Evolutionary conservation across 2,888 invertebrate species (phyloP).

Genomic region (Chaitophorus viminalis): DNA sequence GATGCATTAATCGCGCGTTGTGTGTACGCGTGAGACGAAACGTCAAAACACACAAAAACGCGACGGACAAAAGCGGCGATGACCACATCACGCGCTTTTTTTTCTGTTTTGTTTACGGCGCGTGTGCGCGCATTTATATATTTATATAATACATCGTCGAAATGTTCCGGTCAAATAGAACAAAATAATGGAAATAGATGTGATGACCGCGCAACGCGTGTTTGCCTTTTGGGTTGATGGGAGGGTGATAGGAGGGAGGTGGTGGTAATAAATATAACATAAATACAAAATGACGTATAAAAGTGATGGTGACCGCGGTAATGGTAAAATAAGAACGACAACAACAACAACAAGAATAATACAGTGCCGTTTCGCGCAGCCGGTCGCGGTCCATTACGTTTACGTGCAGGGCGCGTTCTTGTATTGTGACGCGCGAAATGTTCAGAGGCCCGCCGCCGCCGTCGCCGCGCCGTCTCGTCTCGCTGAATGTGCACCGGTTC

Average conservation of each 20-base stretch:
- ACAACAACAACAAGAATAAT: neutral
- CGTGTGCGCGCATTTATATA: neutral
- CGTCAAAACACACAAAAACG: conserved; percentile 32
- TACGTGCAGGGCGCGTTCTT: conserved; percentile 2
- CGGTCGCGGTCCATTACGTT: conserved; percentile 60
- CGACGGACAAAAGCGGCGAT: conserved; percentile 7
- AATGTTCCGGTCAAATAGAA: conserved; percentile 51
- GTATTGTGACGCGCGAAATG: conserved; percentile 47
- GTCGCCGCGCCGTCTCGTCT: conserved; percentile 42
- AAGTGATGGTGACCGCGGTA: neutral
- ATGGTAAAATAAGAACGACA: neutral
- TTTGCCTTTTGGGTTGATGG: conserved; percentile 3
- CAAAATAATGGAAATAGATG: conserved; percentile 28
- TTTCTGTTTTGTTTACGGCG: neutral
- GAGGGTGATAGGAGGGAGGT: neutral
- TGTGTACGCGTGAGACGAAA: neutral
- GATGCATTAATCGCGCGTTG: neutral
- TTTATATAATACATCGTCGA: too few species aligned
- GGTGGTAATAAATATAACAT: neutral
- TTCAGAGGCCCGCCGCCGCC: neutral
- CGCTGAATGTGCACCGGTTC: conserved; percentile 47
- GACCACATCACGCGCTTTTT: neutral
- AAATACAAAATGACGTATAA: neutral
- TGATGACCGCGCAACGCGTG: neutral
- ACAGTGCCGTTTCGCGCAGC: neutral